Base-by-base conservation (phyloP, 2,888 invertebrate genomes). In the Nymphalis urticae region DNA sequence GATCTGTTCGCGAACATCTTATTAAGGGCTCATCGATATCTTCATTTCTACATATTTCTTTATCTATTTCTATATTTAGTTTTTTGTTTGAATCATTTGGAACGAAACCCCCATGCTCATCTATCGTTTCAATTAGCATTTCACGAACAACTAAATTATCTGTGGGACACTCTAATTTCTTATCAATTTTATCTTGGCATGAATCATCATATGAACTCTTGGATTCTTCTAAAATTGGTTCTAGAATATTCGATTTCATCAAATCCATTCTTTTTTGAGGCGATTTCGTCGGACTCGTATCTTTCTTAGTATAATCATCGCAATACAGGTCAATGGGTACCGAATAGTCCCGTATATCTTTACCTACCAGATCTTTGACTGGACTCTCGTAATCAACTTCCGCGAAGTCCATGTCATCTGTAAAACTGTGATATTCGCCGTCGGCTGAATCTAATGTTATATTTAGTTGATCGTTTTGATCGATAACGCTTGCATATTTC, bases 381-480 rank as follows among this genome's bases (percentile, higher is more conserved):
- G 93, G 92, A 78, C 92, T 92, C 74, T 88, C 87, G 58, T 92
- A 93, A 1, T 77, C 75, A 0, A 83, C 84, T 10, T 87, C 84
- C 68, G 87, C 91, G 17, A 88, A 86, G 71, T 88, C 84, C 73
- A 84, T 77, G 24, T 85, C 87, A 7, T 90, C 91, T 56, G 84
- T 84, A 61, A 93, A 93, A 72, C 92, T 93, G n/a, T 88, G 88
- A 73, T 93, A 93, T 75, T 90, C 92, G 0, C 93, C 93, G 78
- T 89, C 89, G n/a, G 74, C 75, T 0, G 86, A 80, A 19, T 86
- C 85, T 21, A 82, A 19, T n/a, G 80, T 77, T 47, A 75, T 78
- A 36, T 79, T 76, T 65, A 82, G 79, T 2, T 73, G 65, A 58
- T 82, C 82, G 13, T 70, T 73, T 1, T 68, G 32, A 53, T 79